Percentiles rank a stretch among this genome's conserved stretches.
phyloP scores from a whole-genome alignment of 2,113 vertebrate genomes.

The Electrona antarctica region DNA sequence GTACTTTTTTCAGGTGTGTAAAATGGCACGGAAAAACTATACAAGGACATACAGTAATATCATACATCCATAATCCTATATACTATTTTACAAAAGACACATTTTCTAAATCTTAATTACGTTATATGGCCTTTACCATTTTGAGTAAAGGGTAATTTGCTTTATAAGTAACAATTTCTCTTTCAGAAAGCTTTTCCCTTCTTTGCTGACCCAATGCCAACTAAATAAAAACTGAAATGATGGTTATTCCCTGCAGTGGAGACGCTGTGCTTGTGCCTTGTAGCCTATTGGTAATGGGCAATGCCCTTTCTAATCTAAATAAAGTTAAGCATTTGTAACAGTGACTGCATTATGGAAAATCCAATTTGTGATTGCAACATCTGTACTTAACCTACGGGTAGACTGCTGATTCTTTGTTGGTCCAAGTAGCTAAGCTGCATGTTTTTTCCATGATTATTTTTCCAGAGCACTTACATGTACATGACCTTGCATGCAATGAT shows the following conservation, averaged over 20 bases:
- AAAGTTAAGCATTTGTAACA: constrained; percentile 66
- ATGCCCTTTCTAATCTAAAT: constrained; percentile 67
- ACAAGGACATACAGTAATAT: constrained; percentile 20
- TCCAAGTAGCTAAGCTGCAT: constrained; percentile 50
- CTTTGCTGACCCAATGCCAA: constrained; percentile 42
- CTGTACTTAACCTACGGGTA: constrained; percentile 60
- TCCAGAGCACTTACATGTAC: constrained; percentile 57
- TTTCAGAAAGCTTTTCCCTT: constrained; percentile 44
- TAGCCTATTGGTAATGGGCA: constrained; percentile 61
- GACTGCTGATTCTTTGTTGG: constrained; percentile 38
- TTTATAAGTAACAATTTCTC: constrained; percentile 33
- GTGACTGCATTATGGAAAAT: constrained; percentile 68
- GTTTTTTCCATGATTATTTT: constrained; percentile 63
- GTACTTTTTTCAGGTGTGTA: constrained; percentile 22
- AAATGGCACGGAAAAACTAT: constrained; percentile 30
- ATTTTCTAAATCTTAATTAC: constrained; percentile 22
- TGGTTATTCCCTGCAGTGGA: constrained; percentile 58
- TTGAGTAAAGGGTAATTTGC: constrained; percentile 38
- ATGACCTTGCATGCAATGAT: constrained; percentile 65
- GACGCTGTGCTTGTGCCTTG: constrained; percentile 60
- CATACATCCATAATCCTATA: constrained; percentile 12
- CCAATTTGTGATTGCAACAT: constrained; percentile 73
- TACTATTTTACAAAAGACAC: constrained; percentile 13
- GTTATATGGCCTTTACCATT: constrained; percentile 9
- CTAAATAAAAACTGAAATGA: constrained; percentile 66